Evolutionary conservation across 2,113 vertebrate genomes (phyloP).

Genomic region (Aspidoscelis tigris): DNA sequence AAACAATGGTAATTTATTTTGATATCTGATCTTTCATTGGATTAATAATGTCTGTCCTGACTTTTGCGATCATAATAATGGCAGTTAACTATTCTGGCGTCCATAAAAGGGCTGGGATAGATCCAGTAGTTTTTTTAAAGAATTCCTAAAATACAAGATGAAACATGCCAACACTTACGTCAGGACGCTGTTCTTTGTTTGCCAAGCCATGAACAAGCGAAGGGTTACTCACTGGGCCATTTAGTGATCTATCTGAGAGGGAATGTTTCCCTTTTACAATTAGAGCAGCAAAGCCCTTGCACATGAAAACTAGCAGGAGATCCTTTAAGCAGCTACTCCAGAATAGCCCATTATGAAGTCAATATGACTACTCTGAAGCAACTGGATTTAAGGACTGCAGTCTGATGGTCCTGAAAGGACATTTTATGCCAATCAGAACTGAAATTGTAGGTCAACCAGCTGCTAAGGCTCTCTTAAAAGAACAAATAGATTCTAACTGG

Average conservation of each 20-base stretch:
- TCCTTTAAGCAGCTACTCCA: slow-evolving; percentile 18
- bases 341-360: slow-evolving; percentile 44
- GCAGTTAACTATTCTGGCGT: no score
- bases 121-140: background rate
- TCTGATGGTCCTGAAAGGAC: background rate
- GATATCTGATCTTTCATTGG: no score
- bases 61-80: no score
- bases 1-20: no score
- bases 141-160: background rate
- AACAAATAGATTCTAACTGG: background rate
- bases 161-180: slow-evolving; percentile 8
- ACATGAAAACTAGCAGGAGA: slow-evolving; percentile 11
- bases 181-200: background rate
- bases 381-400: slow-evolving; percentile 14
- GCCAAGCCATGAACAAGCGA: slow-evolving; percentile 24
- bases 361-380: slow-evolving; percentile 21
- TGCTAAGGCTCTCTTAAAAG: background rate
- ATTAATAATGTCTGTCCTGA: no score
- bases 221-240: slow-evolving; percentile 7
- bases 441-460: background rate
- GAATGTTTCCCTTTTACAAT: slow-evolving; percentile 7
- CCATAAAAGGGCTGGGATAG: no score
- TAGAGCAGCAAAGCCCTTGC: slow-evolving; percentile 9
- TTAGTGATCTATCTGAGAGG: slow-evolving; percentile 10
- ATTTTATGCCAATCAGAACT: background rate